phyloP scores from a whole-genome alignment of 2,888 invertebrate species.

The Pimpla rufipes region DNA sequence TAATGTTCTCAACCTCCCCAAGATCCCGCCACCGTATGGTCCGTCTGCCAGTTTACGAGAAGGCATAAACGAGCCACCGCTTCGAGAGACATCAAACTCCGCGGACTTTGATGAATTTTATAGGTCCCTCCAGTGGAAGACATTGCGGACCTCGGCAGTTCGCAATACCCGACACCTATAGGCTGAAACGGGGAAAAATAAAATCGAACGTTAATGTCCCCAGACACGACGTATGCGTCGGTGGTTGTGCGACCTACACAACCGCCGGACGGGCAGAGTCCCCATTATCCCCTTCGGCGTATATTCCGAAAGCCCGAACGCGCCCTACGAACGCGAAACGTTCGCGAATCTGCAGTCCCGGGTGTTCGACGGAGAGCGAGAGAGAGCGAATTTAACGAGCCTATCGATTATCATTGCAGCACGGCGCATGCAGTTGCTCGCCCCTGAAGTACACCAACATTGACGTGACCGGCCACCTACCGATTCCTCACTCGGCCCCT shows the following conservation, averaged over 20 bases:
- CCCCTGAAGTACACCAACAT: constrained; percentile 94
- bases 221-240: constrained; percentile 9
- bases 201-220: constrained; percentile 25
- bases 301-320: constrained; percentile 14
- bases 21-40: neutral
- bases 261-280: neutral
- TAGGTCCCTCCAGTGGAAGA: constrained; percentile 4
- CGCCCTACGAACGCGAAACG: constrained; percentile 6
- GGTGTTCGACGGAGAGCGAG: neutral
- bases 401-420: constrained; percentile 78
- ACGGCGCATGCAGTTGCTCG: constrained; percentile 79
- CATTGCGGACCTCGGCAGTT: neutral
- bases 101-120: constrained; percentile 36
- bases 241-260: neutral
- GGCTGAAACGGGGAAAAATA: neutral
- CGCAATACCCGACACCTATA: neutral
- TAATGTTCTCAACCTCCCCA: constrained; percentile 2
- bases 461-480: constrained; percentile 90
- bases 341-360: constrained; percentile 11
- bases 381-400: constrained; percentile 32
- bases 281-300: constrained; percentile 19
- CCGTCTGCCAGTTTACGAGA: neutral
- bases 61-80: neutral
- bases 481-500: constrained; percentile 85
- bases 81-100: constrained; percentile 27